Conservation (phyloP, 2,888 invertebrate species). For the Dicroscelio sp. region DNA sequence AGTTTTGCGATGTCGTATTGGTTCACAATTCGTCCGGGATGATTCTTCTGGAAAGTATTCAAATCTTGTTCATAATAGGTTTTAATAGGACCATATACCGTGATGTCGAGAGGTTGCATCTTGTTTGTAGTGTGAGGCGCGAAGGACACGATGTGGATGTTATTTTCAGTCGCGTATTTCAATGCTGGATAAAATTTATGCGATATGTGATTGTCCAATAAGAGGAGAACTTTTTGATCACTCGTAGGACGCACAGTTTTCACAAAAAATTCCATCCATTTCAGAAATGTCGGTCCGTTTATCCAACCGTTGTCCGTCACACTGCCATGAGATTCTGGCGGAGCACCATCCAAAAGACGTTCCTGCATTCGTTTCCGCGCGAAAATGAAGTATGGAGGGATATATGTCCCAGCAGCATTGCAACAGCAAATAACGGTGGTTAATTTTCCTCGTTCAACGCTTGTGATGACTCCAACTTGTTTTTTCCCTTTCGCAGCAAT, state of each 20-base stretch:
- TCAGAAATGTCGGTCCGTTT: constrained; percentile 83
- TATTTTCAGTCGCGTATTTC: constrained; percentile 84
- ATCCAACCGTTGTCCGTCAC: constrained; percentile 84
- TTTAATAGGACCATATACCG: constrained; percentile 87
- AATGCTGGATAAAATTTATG: constrained; percentile 87
- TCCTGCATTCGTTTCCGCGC: constrained; percentile 86
- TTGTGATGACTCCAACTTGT: constrained; percentile 82
- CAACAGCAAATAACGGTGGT: constrained; percentile 81
- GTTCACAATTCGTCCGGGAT: constrained; percentile 85
- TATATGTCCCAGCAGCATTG: constrained; percentile 85
- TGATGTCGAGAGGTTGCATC: constrained; percentile 87
- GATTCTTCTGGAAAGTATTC: constrained; percentile 49
- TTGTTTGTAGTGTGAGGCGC: constrained; percentile 85
- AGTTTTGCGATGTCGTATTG: constrained; percentile 84
- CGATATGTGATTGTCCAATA: constrained; percentile 87
- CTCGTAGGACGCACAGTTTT: constrained; percentile 81
- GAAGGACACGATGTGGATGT: constrained; percentile 84
- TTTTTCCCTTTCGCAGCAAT: constrained; percentile 48
- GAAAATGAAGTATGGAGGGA: constrained; percentile 88
- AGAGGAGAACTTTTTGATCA: constrained; percentile 82
- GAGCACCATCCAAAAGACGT: constrained; percentile 83
- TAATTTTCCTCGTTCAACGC: constrained; percentile 78
- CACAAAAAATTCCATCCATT: constrained; percentile 86
- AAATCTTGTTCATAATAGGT: constrained; percentile 69
- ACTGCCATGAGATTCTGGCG: constrained; percentile 82